Base-by-base conservation (phyloP, 2,888 invertebrate genomes). In the Stenoptilia bipunctidactyla region DNA sequence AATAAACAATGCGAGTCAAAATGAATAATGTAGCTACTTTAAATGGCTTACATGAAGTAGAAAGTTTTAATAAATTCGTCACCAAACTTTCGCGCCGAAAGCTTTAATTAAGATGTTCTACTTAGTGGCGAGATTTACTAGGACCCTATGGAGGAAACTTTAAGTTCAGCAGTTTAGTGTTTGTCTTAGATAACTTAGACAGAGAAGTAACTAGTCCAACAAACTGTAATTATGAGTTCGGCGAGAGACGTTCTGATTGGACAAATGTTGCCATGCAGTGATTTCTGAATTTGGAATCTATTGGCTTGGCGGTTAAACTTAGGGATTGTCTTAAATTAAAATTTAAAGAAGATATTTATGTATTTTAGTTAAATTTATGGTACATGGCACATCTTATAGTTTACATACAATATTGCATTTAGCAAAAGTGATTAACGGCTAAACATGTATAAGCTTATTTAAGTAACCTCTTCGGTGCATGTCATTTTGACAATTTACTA, bases 121-220 rank as follows among this genome's bases (percentile, higher is more conserved):
- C 53, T 65, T 57, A 57, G 61, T 57, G 64, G 58, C 46, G 45
- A 45, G 30, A 30, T 30, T 30, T 30, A 30, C 30, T 52, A 49
- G 53, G 47, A 51, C 54, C 55, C 55, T 51, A 51, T 46, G 55
- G 55, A 55, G 48, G 41, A 10, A 30, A 53, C 53, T 58, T 60
- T 51, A 62, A 76, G 65, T 73, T 71, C 61, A 62, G 61, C 61
- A 69, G 71, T 74, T 72, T 65, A 61, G 57, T 73, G 69, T 77
- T 79, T 77, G 69, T 72, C 74, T 75, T 66, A 59, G 60, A 61
- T 61, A 70, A 77, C 62, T 75, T 74, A 68, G 74, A 67, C 72
- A 67, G 66, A 58, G 60, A 66, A 72, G 67, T 72, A 66, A 66
- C 66, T 71, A 68, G 60, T 67, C 69, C 72, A 72, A 79, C 73